Conservation (phyloP, 2,888 invertebrate genomes). For the Drosophila mercatorum region DNA sequence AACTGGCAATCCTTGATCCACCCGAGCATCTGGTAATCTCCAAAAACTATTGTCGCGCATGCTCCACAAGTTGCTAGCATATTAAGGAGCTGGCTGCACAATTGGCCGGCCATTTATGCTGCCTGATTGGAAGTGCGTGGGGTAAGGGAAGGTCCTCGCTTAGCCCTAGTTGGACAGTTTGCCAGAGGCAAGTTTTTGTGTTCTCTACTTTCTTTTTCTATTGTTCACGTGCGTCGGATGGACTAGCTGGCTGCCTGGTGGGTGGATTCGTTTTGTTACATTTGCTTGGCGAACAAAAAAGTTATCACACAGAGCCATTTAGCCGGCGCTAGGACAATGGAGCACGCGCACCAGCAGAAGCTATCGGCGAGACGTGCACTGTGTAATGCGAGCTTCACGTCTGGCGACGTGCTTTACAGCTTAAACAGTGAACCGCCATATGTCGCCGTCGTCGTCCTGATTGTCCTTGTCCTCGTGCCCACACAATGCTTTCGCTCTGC, state of each 20-base stretch:
- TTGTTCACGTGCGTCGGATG: neutral
- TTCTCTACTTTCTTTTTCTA: neutral
- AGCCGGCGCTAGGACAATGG: conserved; percentile 38
- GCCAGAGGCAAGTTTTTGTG: conserved; percentile 32
- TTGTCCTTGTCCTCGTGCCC: conserved; percentile 10
- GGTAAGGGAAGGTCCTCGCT: neutral
- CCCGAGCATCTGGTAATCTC: conserved; percentile 13
- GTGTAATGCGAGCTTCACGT: conserved; percentile 65
- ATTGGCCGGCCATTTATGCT: conserved; percentile 35
- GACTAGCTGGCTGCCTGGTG: conserved; percentile 5
- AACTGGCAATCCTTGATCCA: neutral
- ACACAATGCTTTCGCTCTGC: conserved; percentile 44
- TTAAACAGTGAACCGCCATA: conserved; percentile 58
- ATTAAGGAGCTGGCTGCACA: conserved; percentile 12
- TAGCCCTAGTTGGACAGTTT: conserved; percentile 13
- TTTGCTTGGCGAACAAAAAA: conserved; percentile 18
- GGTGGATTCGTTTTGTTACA: conserved; percentile 31
- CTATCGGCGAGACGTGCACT: conserved; percentile 24
- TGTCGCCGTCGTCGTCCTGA: conserved; percentile 24
- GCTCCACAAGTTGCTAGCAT: conserved; percentile 17
- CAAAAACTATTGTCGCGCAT: conserved; percentile 26
- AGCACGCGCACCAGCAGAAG: conserved; percentile 40
- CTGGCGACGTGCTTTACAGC: conserved; percentile 71
- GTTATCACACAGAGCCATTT: conserved; percentile 23
- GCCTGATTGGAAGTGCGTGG: conserved; percentile 5